Evolutionary conservation across 2,888 invertebrate genomes (phyloP).

Genomic region (Drosophila affinis): DNA sequence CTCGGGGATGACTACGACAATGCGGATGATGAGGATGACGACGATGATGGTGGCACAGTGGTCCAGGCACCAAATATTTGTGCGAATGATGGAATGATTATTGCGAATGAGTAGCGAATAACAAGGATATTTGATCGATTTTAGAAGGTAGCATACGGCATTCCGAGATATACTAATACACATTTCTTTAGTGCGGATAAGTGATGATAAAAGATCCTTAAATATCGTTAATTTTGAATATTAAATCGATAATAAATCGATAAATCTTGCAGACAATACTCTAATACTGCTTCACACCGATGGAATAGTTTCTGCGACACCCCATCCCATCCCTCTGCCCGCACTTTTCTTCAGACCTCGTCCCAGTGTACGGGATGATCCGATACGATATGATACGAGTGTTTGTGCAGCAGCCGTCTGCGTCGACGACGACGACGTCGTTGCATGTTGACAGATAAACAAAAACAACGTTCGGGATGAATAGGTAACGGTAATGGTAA

Average conservation of each 20-base stretch:
- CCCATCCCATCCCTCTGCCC: neutral
- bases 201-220: too few species aligned
- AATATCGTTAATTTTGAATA: neutral
- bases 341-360: constrained; percentile 2
- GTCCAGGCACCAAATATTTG: neutral
- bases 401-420: constrained; percentile 36
- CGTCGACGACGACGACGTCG: constrained; percentile 44
- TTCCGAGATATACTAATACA: too few species aligned
- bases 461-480: constrained; percentile 74
- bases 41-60: constrained; percentile 37
- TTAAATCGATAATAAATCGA: too few species aligned
- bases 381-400: constrained; percentile 1
- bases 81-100: neutral
- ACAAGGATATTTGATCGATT: neutral
- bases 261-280: too few species aligned
- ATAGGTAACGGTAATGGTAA: constrained; percentile 55
- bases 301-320: too few species aligned
- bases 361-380: constrained; percentile 27
- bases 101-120: neutral
- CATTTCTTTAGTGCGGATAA: too few species aligned
- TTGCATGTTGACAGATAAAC: constrained; percentile 79
- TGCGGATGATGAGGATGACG: constrained; percentile 25
- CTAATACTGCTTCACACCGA: too few species aligned
- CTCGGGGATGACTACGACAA: constrained; percentile 24
- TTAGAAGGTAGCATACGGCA: too few species aligned